Conservation (phyloP, 2,888 invertebrate genomes). For the Acronicta psi region DNA sequence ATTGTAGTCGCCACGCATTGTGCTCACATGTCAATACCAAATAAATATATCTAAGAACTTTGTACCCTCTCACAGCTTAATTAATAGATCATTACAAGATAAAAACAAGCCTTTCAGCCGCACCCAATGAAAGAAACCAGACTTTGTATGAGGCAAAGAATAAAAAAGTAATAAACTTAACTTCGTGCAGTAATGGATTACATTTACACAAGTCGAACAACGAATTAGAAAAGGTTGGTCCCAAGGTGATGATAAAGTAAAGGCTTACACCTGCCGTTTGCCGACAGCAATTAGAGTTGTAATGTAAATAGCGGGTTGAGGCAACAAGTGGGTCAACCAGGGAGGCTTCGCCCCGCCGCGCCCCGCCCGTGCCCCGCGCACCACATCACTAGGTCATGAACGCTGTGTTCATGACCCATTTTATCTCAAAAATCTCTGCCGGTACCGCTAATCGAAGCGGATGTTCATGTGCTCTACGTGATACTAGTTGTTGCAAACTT, state of each 20-base stretch:
- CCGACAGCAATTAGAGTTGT: slow-evolving; percentile 76
- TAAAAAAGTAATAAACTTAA: slow-evolving; percentile 36
- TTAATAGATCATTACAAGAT: slow-evolving; percentile 25
- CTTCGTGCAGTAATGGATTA: slow-evolving; percentile 49
- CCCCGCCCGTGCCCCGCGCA: slow-evolving; percentile 51
- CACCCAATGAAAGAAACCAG: slow-evolving; percentile 9
- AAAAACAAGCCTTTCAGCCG: slow-evolving; percentile 3
- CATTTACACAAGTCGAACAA: slow-evolving; percentile 60
- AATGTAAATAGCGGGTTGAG: slow-evolving; percentile 81
- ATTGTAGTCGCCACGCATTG: slow-evolving; percentile 55
- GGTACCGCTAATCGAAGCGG: slow-evolving; percentile 58
- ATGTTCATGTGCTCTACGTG: slow-evolving; percentile 45
- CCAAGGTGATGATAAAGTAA: slow-evolving; percentile 68
- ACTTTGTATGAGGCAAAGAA: slow-evolving; percentile 15
- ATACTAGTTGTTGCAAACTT: slow-evolving; percentile 25
- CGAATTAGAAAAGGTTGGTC: slow-evolving; percentile 68
- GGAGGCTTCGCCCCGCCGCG: slow-evolving; percentile 64
- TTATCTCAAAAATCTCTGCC: slow-evolving; percentile 77
- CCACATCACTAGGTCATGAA: slow-evolving; percentile 79
- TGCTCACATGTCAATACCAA: slow-evolving; percentile 50
- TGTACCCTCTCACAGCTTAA: slow-evolving; percentile 34
- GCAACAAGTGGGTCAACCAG: slow-evolving; percentile 88
- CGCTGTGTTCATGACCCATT: slow-evolving; percentile 85
- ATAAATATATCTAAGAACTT: slow-evolving; percentile 42
- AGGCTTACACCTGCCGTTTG: slow-evolving; percentile 69